A percentile compares a stretch with the other conserved stretches of the same genome.
Conservation (phyloP, 2,888 invertebrate species). For the Watsonalla cultraria region DNA sequence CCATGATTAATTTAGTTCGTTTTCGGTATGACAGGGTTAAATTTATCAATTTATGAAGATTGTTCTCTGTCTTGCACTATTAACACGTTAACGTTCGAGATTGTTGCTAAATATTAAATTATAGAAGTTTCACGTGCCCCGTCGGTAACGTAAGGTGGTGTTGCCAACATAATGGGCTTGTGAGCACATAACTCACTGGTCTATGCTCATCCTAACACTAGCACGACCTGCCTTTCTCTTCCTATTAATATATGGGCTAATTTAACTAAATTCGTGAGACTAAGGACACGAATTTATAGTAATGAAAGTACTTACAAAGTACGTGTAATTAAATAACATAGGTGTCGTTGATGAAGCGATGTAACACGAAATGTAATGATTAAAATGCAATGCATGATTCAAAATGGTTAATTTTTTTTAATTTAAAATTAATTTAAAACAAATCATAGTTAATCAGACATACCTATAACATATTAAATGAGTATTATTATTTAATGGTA, state of each 20-base stretch:
- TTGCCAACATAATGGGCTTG: conserved; percentile 25
- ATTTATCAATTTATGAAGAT: conserved; percentile 71
- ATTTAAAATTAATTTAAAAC: no score
- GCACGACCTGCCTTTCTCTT: neutral
- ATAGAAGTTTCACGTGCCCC: conserved; percentile 41
- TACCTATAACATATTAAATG: no score
- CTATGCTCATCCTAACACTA: neutral
- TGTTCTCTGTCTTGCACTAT: conserved; percentile 61
- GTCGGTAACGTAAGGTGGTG: conserved; percentile 27
- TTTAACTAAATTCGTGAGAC: neutral
- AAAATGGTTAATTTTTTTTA: no score
- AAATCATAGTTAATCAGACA: no score
- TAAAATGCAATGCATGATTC: no score
- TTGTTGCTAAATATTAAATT: conserved; percentile 63
- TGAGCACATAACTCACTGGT: conserved; percentile 3
- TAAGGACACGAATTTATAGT: conserved; percentile 2
- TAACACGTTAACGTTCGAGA: conserved; percentile 63
- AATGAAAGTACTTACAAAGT: conserved; percentile 4
- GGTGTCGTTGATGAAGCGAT: no score
- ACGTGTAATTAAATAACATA: neutral
- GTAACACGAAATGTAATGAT: no score
- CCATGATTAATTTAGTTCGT: conserved; percentile 30
- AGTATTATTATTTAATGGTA: no score
- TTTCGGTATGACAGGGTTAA: conserved; percentile 54
- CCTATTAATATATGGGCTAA: neutral